Conservation (phyloP, 2,888 invertebrate species). For the Cephus rjabovi region DNA sequence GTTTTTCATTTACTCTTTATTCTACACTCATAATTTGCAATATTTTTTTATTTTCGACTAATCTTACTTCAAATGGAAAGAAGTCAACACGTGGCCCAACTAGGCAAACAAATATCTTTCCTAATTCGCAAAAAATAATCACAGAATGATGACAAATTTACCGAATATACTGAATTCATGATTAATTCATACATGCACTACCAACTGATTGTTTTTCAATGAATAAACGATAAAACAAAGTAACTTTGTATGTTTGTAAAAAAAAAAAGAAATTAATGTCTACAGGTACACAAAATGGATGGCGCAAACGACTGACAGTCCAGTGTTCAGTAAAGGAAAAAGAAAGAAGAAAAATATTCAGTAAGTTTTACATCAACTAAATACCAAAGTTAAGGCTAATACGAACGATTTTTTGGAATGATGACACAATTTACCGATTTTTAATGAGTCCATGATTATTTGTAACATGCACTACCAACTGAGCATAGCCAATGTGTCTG, state of each 20-base stretch:
- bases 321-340: background rate
- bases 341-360: background rate
- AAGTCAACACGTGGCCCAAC: too few species aligned
- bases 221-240: background rate
- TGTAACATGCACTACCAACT: conserved; percentile 35
- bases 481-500: conserved; percentile 6
- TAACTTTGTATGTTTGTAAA: too few species aligned
- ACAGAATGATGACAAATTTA: conserved; percentile 23
- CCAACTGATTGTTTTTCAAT: conserved; percentile 23
- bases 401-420: conserved; percentile 11
- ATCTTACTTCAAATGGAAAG: too few species aligned
- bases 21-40: too few species aligned
- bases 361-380: too few species aligned
- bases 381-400: background rate
- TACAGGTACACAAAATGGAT: background rate
- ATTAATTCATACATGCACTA: conserved; percentile 30
- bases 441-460: conserved; percentile 30
- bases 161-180: conserved; percentile 24
- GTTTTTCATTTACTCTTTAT: too few species aligned
- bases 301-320: background rate
- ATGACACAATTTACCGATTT: conserved; percentile 19
- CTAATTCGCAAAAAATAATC: background rate
- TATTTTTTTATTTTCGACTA: too few species aligned
- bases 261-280: too few species aligned
- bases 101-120: too few species aligned